Conservation (phyloP, 2,797 vertebrate species). For the Crenuchus spilurus region DNA sequence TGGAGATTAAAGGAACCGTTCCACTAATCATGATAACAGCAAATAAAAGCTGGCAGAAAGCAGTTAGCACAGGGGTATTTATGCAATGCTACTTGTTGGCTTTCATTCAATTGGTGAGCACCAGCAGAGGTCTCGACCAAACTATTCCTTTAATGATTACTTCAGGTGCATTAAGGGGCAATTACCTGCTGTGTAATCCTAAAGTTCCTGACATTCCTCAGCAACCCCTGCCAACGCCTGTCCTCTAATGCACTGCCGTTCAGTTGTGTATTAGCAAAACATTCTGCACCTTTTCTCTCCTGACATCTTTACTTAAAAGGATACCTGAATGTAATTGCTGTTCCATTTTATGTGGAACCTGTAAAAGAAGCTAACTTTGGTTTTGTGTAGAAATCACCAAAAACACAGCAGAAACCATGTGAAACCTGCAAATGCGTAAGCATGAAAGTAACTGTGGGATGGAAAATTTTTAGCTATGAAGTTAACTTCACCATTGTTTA, state of each 20-base stretch:
- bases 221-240: background rate
- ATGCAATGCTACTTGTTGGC: background rate
- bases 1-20: slow-evolving; percentile 26
- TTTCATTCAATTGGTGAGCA: background rate
- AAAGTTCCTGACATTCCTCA: slow-evolving; percentile 13
- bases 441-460: too few species aligned
- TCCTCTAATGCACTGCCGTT: background rate
- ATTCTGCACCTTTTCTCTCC: too few species aligned
- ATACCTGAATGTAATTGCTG: too few species aligned
- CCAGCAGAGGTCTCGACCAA: background rate
- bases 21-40: background rate
- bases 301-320: too few species aligned
- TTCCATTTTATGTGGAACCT: too few species aligned
- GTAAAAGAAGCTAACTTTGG: too few species aligned
- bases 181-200: background rate
- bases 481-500: too few species aligned
- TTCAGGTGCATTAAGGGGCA: background rate
- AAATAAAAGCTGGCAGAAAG: background rate
- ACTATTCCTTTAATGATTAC: background rate
- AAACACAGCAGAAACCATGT: too few species aligned
- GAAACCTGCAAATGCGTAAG: too few species aligned
- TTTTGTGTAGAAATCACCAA: too few species aligned
- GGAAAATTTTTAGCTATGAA: too few species aligned
- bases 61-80: background rate
- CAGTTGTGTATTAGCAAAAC: background rate